A percentile compares a stretch with the other conserved stretches of the same genome.
phyloP scores from a whole-genome alignment of 2,113 vertebrate species.

The Piprites chloris region DNA sequence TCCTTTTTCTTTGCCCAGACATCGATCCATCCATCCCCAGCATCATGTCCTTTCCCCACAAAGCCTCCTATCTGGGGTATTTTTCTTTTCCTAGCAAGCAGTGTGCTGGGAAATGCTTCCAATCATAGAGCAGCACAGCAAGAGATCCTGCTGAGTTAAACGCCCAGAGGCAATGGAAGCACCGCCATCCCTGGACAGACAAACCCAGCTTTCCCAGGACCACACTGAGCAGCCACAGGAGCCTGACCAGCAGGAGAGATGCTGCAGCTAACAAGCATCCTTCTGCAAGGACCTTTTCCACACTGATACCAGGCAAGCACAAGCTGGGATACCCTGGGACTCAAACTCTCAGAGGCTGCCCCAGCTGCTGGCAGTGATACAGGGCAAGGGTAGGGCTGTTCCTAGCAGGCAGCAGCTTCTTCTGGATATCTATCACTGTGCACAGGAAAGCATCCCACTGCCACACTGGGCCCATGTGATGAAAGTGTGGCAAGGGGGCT shows the following conservation, averaged over 20 bases:
- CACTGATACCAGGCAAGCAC: rapidly evolving
- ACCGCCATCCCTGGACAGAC: rapidly evolving
- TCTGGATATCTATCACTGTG: background rate
- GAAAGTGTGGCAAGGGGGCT: background rate
- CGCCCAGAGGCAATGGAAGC: background rate
- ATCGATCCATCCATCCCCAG: background rate
- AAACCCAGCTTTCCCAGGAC: background rate
- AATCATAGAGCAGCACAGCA: rapidly evolving
- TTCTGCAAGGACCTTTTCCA: background rate
- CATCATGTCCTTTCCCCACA: background rate
- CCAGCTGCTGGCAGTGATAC: background rate
- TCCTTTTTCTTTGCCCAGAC: background rate
- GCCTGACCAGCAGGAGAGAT: background rate
- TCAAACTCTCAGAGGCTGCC: background rate
- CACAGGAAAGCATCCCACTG: background rate
- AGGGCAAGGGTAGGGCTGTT: background rate
- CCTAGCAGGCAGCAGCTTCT: background rate
- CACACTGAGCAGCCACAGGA: rapidly evolving
- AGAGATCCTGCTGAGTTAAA: background rate
- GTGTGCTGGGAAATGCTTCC: background rate
- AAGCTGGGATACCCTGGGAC: background rate
- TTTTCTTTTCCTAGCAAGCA: background rate
- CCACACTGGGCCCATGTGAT: background rate
- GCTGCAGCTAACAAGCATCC: background rate
- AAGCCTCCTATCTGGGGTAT: background rate